Evolutionary conservation across 2,113 vertebrate genomes (phyloP), one percentile per base, ranked within the genome.

Genomic region (Xyrauchen texanus): DNA sequence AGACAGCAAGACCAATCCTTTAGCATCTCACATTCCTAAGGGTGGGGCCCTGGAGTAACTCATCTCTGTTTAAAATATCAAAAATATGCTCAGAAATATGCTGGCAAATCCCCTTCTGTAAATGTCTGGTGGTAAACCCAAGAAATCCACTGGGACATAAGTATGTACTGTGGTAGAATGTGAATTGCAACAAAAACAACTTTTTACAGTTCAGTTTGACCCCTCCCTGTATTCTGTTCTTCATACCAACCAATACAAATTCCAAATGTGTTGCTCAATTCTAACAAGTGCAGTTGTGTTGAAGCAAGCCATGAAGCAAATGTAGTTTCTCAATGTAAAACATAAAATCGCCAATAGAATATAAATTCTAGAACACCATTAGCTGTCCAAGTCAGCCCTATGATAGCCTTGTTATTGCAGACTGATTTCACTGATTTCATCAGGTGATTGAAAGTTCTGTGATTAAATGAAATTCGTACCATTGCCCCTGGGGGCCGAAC

Each of bases 21-120:
- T 87, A 89, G 88, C 90, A 89, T 89, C 87, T 91, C 87, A 88
- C 89, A 93, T 92, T 93, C 91, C 90, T 83, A 34, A 76, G 85
- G 89, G 80, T 83, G 83, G 86, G 57, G 86, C 81, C 63, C 68
- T 80, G 76, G 57, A 63, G 79, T 42, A 63, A 64, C 60, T 71
- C 77, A 61, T 47, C 68, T 81, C 78, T 68, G 76, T 81, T 88
- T 88, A 85, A 88, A 90, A 90, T 89, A 89, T 88, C 82, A 86
- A 76, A 82, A 84, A 81, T 83, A 90, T 84, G 78, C 61, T 7
- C 63, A 83, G 77, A 90, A 92, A 90, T 88, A 85, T 87, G 84
- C 77, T 81, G 81, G 69, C 81, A 89, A 88, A 89, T 86, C 86
- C 87, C 84, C 60, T 11, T 47, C 77, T 76, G 21, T 75, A 73